Conservation (phyloP, 2,888 invertebrate species). For the Tromatobia lineatoria region DNA sequence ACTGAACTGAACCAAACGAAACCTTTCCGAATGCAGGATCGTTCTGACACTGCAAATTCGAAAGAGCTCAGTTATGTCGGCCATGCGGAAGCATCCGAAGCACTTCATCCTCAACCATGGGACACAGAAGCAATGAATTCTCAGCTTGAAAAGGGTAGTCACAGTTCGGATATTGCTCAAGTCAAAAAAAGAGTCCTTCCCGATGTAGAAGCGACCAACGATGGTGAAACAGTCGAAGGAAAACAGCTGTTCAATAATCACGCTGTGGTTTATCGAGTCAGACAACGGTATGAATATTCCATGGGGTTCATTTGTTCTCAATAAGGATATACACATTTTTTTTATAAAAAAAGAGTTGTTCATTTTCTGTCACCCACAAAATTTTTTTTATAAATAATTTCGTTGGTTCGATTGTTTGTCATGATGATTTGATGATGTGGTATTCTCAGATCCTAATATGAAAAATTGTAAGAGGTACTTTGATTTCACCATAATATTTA, state of each 20-base stretch:
- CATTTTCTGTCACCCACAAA: no score
- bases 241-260: constrained; percentile 81
- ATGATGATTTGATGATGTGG: no score
- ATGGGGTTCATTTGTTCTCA: neutral
- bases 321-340: neutral
- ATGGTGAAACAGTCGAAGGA: constrained; percentile 67
- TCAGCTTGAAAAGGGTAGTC: constrained; percentile 74
- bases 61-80: constrained; percentile 44
- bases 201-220: constrained; percentile 69
- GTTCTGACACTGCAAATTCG: constrained; percentile 73
- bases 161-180: constrained; percentile 80
- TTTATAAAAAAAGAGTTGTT: neutral
- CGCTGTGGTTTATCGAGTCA: constrained; percentile 80
- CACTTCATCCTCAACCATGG: constrained; percentile 49
- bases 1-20: constrained; percentile 58
- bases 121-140: constrained; percentile 46
- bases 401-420: no score
- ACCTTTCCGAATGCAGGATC: constrained; percentile 75
- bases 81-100: constrained; percentile 44
- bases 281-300: constrained; percentile 76
- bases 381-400: no score
- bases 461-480: no score
- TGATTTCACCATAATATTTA: no score
- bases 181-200: constrained; percentile 76
- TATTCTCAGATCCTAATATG: no score